phyloP scores from a whole-genome alignment of 1,140 invertebrate genomes.

The Mycetomoellerius zeteki region DNA sequence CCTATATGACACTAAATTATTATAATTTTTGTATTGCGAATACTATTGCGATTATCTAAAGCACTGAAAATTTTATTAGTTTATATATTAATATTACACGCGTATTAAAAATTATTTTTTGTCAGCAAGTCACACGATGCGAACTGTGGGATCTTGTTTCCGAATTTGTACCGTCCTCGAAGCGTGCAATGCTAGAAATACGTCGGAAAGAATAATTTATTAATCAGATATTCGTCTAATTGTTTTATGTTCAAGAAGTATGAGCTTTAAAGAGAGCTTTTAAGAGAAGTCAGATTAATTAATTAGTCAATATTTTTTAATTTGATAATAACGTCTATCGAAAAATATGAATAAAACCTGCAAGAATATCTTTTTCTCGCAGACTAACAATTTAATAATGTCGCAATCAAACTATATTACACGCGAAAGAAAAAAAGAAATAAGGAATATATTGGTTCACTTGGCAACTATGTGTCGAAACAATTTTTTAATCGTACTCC shows the following conservation, averaged over 20 bases:
- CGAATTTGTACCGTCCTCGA: constrained; percentile 75
- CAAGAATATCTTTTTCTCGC: constrained; percentile 6
- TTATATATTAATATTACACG: not conserved
- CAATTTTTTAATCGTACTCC: constrained; percentile 16
- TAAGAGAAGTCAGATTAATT: constrained; percentile 8
- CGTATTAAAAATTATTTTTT: not conserved
- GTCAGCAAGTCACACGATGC: not conserved
- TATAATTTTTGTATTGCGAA: not conserved
- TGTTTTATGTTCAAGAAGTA: not conserved
- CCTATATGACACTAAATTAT: not conserved
- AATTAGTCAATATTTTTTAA: not conserved
- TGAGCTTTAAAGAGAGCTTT: constrained; percentile 23
- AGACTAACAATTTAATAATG: not conserved
- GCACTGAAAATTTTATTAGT: not conserved
- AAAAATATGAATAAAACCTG: not conserved
- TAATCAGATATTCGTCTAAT: constrained; percentile 25
- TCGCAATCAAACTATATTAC: not conserved
- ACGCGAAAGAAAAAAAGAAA: constrained; percentile 28
- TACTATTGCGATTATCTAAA: constrained; percentile 1
- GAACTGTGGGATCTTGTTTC: constrained; percentile 42
- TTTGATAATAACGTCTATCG: not conserved
- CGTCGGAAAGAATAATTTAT: constrained; percentile 19
- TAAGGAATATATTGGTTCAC: constrained; percentile 10
- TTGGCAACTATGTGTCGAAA: not conserved
- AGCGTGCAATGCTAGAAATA: constrained; percentile 79